Conservation (phyloP, 92 coral and sea anemone genomes). For the Epizoanthus ramosus region DNA sequence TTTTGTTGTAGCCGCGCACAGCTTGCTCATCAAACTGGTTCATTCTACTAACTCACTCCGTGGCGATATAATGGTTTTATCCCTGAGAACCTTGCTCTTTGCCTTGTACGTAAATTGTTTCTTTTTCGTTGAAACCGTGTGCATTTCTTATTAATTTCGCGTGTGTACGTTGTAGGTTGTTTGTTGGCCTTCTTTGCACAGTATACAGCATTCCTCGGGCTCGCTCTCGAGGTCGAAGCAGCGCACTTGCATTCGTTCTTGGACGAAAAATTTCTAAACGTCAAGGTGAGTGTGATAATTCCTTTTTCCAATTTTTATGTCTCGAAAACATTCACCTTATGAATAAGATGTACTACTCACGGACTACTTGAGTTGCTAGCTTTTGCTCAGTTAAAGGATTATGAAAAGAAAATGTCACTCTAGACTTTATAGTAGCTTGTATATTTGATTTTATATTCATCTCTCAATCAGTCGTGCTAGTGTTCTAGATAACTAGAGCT, state of each 20-base stretch:
- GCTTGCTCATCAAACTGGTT: not conserved
- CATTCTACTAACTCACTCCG: not conserved
- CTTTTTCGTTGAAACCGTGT: not conserved
- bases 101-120: slow-evolving; percentile 7
- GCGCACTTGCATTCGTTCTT: not conserved
- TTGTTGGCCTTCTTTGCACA: not conserved
- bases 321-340: too few species aligned
- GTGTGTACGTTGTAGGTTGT: slow-evolving; percentile 3
- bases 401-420: too few species aligned
- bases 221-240: not conserved
- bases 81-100: not conserved
- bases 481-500: too few species aligned
- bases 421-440: too few species aligned
- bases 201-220: not conserved
- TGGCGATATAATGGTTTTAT: not conserved
- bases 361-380: too few species aligned
- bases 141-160: not conserved
- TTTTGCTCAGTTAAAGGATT: too few species aligned
- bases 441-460: too few species aligned
- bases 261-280: slow-evolving; percentile 13
- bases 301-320: not conserved
- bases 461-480: too few species aligned
- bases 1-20: not conserved
- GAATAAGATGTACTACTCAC: too few species aligned
- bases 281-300: not conserved